Evolutionary conservation across 2,113 vertebrate genomes (phyloP).

Genomic region (Daboia siamensis): DNA sequence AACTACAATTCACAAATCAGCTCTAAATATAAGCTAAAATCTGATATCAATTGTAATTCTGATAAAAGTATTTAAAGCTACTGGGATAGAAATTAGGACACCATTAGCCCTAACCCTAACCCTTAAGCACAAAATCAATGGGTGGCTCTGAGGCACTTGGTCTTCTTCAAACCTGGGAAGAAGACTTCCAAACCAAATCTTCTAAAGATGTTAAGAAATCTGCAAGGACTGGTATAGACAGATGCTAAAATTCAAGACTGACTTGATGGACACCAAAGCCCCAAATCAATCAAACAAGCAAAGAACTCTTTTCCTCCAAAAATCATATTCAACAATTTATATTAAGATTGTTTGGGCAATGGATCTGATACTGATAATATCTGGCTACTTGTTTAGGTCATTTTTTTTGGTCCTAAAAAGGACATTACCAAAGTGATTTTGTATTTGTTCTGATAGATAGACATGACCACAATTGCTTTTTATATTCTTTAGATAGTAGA

Average conservation of each 20-base stretch:
- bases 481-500: neutral
- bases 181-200: neutral
- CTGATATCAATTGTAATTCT: neutral
- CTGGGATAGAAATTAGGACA: neutral
- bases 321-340: neutral
- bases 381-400: neutral
- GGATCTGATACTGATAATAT: neutral
- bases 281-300: neutral
- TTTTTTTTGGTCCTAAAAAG: neutral
- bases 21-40: neutral
- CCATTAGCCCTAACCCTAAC: neutral
- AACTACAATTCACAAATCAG: neutral
- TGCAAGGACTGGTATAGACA: neutral
- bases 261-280: neutral
- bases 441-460: neutral
- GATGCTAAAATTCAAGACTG: neutral
- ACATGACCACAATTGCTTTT: neutral
- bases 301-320: neutral
- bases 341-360: neutral
- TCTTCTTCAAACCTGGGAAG: neutral
- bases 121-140: neutral
- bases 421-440: neutral
- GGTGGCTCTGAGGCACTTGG: neutral
- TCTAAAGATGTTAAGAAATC: neutral
- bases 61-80: neutral